These are phyloP conservation scores for Bovichtus diacanthus DNA, from an alignment of 2,797 vertebrate species.

Conservation along the genomic window DNA sequence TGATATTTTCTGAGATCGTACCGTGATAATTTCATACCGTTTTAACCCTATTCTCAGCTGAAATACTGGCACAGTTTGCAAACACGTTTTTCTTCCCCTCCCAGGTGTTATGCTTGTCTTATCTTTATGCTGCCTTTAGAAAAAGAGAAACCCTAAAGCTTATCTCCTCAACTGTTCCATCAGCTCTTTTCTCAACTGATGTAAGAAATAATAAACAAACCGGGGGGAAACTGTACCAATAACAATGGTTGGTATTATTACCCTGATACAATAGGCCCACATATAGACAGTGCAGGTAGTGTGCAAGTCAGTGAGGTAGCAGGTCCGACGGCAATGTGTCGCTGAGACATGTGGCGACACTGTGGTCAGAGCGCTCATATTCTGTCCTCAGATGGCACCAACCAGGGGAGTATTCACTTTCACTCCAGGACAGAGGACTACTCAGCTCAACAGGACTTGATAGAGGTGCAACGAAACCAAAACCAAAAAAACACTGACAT, in stretches of 20 bases:
- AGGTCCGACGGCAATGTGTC: neutral
- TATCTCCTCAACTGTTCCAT: slow-evolving; percentile 52
- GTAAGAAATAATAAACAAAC: slow-evolving; percentile 63
- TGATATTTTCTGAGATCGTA: too few species aligned
- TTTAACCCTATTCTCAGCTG: too few species aligned
- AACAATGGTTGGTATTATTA: slow-evolving; percentile 53
- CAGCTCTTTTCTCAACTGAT: slow-evolving; percentile 70
- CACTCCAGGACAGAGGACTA: slow-evolving; percentile 41
- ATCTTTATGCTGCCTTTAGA: slow-evolving; percentile 29
- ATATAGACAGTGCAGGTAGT: slow-evolving; percentile 36
- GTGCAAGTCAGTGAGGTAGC: slow-evolving; percentile 3
- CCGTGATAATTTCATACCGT: too few species aligned
- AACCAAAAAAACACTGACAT: slow-evolving; percentile 18
- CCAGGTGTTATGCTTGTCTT: slow-evolving; percentile 47
- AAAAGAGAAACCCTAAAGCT: slow-evolving; percentile 36
- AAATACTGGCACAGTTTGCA: slow-evolving; percentile 17
- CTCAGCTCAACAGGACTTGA: slow-evolving; percentile 24
- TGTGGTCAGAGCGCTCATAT: slow-evolving; percentile 28
- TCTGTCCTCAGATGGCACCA: slow-evolving; percentile 35
- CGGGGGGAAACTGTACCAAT: slow-evolving; percentile 42
- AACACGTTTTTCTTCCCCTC: slow-evolving; percentile 8
- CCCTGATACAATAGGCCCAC: slow-evolving; percentile 18
- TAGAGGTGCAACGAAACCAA: slow-evolving; percentile 4
- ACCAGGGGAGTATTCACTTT: slow-evolving; percentile 57
- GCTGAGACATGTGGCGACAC: slow-evolving; percentile 28